Percentiles rank a stretch among this genome's conserved stretches.
Conservation (phyloP, 2,113 vertebrate species). For the Xiphophorus maculatus region DNA sequence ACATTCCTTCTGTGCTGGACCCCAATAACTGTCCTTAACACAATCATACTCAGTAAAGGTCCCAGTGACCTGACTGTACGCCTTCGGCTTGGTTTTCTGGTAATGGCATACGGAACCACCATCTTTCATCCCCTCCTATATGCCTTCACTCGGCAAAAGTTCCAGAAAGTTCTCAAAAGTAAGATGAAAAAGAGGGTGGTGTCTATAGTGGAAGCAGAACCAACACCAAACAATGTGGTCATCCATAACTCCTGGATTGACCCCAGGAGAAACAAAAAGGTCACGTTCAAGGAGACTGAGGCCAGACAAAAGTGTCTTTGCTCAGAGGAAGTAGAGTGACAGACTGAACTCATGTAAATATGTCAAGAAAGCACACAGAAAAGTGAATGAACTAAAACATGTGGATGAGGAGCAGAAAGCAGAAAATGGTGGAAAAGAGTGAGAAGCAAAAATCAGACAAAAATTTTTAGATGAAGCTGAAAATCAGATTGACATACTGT, state of each 20-base stretch:
- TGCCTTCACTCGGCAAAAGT: constrained; percentile 96
- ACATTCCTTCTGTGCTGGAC: constrained; percentile 98
- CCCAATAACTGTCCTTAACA: constrained; percentile 95
- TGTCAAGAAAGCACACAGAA: constrained; percentile 9
- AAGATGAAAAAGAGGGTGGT: constrained; percentile 98
- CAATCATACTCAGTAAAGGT: constrained; percentile 91
- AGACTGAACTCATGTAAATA: constrained; percentile 20
- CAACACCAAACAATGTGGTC: constrained; percentile 89
- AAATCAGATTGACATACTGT: not conserved
- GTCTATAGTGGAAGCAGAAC: constrained; percentile 94
- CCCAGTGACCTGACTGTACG: constrained; percentile 90
- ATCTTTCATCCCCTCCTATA: constrained; percentile 96
- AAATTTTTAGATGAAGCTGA: not conserved
- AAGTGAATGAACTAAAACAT: not conserved
- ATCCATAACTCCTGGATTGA: constrained; percentile 97
- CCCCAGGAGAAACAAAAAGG: constrained; percentile 90
- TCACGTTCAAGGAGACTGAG: constrained; percentile 89
- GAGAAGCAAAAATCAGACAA: not conserved
- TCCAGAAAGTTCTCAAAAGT: constrained; percentile 96
- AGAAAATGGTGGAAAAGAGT: not conserved
- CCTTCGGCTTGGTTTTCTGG: constrained; percentile 91
- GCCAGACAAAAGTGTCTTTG: constrained; percentile 90
- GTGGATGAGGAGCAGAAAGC: no score
- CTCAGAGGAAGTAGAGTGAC: constrained; percentile 77
- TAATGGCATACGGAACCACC: constrained; percentile 96